phyloP scores from a whole-genome alignment of 2,888 invertebrate species.

The Augochlorella aurata region DNA sequence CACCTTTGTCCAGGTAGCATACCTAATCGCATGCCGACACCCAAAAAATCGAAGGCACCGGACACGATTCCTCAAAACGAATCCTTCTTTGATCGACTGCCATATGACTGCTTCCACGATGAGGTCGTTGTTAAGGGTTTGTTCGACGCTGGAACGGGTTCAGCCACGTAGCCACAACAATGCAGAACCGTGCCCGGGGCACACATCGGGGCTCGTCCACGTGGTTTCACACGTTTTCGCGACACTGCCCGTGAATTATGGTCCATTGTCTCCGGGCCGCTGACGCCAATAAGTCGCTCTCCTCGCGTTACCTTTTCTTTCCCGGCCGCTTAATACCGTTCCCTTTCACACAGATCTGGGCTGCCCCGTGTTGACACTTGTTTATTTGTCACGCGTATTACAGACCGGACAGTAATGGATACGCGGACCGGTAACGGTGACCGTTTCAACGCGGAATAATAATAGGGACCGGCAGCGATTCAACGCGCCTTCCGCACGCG shows the following conservation, averaged over 20 bases:
- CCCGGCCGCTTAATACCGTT: constrained; percentile 27
- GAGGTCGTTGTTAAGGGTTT: neutral
- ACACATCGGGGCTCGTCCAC: neutral
- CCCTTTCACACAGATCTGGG: constrained; percentile 25
- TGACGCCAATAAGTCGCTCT: constrained; percentile 35
- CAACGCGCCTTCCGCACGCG: constrained; percentile 16
- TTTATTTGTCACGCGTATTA: constrained; percentile 54
- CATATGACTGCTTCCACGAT: neutral
- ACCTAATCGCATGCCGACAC: neutral
- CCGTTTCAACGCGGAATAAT: constrained; percentile 34
- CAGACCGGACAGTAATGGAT: constrained; percentile 48
- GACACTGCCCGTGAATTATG: constrained; percentile 37
- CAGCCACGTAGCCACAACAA: neutral
- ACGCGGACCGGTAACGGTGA: constrained; percentile 20
- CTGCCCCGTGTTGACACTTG: constrained; percentile 43
- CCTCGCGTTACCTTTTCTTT: constrained; percentile 34
- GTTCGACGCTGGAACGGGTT: neutral
- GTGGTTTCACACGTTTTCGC: constrained; percentile 39
- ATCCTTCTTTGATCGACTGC: neutral
- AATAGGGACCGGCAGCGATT: constrained; percentile 43
- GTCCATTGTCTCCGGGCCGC: constrained; percentile 43
- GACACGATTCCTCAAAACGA: neutral
- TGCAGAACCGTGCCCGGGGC: neutral
- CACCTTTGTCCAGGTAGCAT: constrained; percentile 45
- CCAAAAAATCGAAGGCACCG: neutral